Evolutionary conservation across 2,797 vertebrate species (phyloP).

Genomic region (Micropoecilia bifurca): DNA sequence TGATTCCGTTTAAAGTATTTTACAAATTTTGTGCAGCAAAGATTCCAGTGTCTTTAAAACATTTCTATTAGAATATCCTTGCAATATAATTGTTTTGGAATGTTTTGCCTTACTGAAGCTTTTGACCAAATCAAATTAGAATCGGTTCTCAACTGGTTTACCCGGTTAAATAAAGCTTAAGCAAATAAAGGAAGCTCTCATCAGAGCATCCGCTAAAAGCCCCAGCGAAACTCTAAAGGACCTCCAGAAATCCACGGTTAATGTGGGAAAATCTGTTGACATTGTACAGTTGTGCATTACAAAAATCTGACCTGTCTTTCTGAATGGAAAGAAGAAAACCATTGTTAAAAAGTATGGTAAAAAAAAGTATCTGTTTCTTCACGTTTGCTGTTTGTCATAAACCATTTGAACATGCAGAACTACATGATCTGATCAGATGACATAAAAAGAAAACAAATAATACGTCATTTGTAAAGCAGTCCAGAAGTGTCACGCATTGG

Average conservation of each 20-base stretch:
- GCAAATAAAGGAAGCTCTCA: neutral
- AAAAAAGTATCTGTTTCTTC: neutral
- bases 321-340: neutral
- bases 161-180: neutral
- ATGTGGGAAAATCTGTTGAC: neutral
- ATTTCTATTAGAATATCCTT: neutral
- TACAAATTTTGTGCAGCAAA: neutral
- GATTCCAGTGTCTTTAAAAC: neutral
- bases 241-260: neutral
- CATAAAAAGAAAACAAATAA: neutral
- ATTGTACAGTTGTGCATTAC: neutral
- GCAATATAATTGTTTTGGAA: neutral
- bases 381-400: neutral
- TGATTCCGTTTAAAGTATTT: neutral
- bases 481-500: neutral
- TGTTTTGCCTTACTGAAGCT: neutral
- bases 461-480: neutral
- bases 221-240: neutral
- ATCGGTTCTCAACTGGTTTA: neutral
- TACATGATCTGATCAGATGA: neutral
- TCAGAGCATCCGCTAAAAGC: neutral
- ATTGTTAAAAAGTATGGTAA: neutral
- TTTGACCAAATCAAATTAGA: neutral
- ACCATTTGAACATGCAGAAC: neutral
- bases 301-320: neutral